Conservation (phyloP, 2,888 invertebrate species). For the Seira sanloemensis region DNA sequence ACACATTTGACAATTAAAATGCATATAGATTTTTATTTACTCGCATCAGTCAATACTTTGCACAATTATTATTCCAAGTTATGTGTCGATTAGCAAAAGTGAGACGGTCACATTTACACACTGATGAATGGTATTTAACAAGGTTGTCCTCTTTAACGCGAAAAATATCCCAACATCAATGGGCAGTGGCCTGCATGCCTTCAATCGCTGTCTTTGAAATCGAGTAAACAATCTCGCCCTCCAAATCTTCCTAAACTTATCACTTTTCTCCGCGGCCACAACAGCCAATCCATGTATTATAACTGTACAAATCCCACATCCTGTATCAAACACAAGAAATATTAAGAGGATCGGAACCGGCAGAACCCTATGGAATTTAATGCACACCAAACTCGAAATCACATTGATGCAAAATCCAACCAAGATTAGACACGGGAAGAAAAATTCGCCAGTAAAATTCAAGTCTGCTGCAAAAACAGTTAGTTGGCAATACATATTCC, state of each 20-base stretch:
- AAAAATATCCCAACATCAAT: constrained; percentile 15
- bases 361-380: background rate
- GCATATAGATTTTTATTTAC: too few species aligned
- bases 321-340: background rate
- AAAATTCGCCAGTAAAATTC: background rate
- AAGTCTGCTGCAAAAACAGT: background rate
- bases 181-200: background rate
- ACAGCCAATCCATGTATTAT: constrained; percentile 10
- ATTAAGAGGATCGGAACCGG: background rate
- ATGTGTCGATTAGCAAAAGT: background rate
- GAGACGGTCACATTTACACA: background rate
- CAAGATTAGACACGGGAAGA: background rate
- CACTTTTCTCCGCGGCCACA: background rate
- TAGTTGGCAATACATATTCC: background rate
- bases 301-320: background rate
- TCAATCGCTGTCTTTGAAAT: background rate
- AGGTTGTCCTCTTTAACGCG: background rate
- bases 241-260: constrained; percentile 16
- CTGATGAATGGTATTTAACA: background rate
- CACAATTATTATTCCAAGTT: too few species aligned
- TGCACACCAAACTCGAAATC: background rate
- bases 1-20: too few species aligned
- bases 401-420: constrained; percentile 15
- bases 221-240: background rate
- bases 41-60: too few species aligned